Evolutionary conservation across 2,888 invertebrate genomes (phyloP).

Genomic region (Oscheius sp.): DNA sequence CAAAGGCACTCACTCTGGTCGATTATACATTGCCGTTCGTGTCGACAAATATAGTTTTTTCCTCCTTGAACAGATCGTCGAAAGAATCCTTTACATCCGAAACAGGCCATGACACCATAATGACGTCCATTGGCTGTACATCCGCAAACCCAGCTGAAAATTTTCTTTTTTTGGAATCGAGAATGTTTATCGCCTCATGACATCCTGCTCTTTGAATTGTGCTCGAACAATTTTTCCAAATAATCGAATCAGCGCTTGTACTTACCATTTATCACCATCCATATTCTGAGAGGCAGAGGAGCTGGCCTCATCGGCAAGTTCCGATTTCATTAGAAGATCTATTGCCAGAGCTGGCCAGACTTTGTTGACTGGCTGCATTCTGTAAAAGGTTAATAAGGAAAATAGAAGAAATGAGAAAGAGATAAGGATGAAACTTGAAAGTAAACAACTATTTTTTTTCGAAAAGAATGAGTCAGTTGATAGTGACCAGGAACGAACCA

Average conservation of each 20-base stretch:
- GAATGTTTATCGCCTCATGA: too few relatives aligned
- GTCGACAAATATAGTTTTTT: conserved; percentile 28
- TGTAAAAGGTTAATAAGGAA: not conserved
- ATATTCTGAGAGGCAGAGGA: not conserved
- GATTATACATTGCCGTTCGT: conserved; percentile 29
- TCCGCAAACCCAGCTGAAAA: conserved; percentile 35
- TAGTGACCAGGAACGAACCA: too few relatives aligned
- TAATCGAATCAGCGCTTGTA: too few relatives aligned
- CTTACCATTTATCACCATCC: conserved; percentile 26
- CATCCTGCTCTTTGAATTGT: too few relatives aligned
- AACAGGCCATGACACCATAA: conserved; percentile 35
- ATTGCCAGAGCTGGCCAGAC: conserved; percentile 23
- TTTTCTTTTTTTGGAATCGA: not conserved
- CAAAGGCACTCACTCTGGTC: conserved; percentile 18
- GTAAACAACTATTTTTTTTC: too few relatives aligned
- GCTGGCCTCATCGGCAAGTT: conserved; percentile 17
- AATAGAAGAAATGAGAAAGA: not conserved
- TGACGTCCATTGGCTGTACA: conserved; percentile 34
- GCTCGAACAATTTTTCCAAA: too few relatives aligned
- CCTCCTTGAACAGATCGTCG: conserved; percentile 32
- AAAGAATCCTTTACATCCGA: conserved; percentile 34
- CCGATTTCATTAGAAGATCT: conserved; percentile 20
- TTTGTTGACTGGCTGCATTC: conserved; percentile 18
- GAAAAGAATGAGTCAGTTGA: too few relatives aligned
- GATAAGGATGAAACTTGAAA: too few relatives aligned